phyloP scores from a whole-genome alignment of 2,113 vertebrate species.

The Meles meles region DNA sequence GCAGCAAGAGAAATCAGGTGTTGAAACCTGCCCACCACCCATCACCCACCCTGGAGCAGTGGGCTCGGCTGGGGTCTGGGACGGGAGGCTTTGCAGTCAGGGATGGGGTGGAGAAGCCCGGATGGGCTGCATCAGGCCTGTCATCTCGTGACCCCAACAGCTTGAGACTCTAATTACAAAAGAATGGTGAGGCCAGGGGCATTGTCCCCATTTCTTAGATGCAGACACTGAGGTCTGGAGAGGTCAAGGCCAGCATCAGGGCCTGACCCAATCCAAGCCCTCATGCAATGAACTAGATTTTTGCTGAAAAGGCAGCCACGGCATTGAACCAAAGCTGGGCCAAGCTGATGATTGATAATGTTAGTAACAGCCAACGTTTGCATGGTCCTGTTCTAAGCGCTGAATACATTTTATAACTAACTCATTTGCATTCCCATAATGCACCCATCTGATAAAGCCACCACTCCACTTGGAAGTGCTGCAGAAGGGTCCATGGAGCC shows the following conservation, averaged over 20 bases:
- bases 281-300: neutral
- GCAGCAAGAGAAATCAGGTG: conserved; percentile 70
- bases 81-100: neutral
- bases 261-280: neutral
- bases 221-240: neutral
- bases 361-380: neutral
- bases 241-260: neutral
- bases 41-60: neutral
- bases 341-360: neutral
- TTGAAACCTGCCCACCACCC: neutral
- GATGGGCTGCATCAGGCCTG: neutral
- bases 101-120: neutral
- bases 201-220: neutral
- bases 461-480: neutral
- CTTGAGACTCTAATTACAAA: neutral
- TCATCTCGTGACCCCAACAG: neutral
- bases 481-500: neutral
- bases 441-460: neutral
- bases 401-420: rapidly evolving
- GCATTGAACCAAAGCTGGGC: rapidly evolving
- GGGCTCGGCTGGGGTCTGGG: neutral
- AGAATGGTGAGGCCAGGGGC: neutral
- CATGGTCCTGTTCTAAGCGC: neutral
- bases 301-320: neutral
- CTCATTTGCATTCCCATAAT: neutral